Base-by-base conservation (phyloP, 2,113 vertebrate genomes). In the Silurus glanis region DNA sequence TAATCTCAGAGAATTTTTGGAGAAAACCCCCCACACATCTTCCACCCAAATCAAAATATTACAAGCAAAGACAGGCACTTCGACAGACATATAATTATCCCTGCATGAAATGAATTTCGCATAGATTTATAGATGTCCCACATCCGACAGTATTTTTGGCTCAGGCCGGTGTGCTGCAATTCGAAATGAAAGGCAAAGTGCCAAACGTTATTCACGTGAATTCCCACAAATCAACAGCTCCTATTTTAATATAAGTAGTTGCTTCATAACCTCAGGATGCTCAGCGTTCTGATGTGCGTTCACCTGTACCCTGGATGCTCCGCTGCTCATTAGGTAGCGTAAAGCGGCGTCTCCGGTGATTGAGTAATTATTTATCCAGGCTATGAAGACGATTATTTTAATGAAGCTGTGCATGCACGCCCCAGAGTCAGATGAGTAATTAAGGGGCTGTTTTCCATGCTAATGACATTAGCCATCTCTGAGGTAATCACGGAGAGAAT, bases 371-470 rank as follows among this genome's bases (percentile, higher is more conserved):
- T 93, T 92, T 91, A 90, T 91, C 81, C 83, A 79, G 87, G 89
- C 89, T 90, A 91, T 80, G 90, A 82, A 80, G 81, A 76, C 87
- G 91, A 90, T 93, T 93, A 94, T 93, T 94, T 91, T 92, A 93
- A 87, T 74, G 25, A 90, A 74, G 79, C 80, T 85, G 88, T 89
- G 82, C 85, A 89, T 89, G 87, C 85, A 56, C 82, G 88, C 90
- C 90, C 88, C 84, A 84, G 91, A 92, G 93, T 91, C 88, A 88
- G 90, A 90, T 84, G 87, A 90, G 91, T 94, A 94, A 94, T 95
- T 95, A 94, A 94, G 90, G 91, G 88, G 90, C 92, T 91, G 90
- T 89, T 94, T 91, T 93, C 90, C 87, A 85, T 92, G 91, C 92
- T 94, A 94, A 94, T 94, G 91, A 89, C 91, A 91, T 94, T 94